A percentile compares a stretch with the other conserved stretches of the same genome.
phyloP scores from a whole-genome alignment of 2,888 invertebrate species.

The Thysanoteuthis rhombus region DNA sequence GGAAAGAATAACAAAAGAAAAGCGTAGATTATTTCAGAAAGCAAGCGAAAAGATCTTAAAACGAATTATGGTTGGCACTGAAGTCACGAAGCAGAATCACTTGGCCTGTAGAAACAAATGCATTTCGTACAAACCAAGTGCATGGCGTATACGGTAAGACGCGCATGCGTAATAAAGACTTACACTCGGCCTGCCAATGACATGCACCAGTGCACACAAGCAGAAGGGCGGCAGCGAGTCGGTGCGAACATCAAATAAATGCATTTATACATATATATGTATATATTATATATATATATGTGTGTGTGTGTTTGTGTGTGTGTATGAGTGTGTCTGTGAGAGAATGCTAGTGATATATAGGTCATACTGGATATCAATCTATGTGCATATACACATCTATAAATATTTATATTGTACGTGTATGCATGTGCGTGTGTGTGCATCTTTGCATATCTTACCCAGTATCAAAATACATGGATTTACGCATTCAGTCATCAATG shows the following conservation, averaged over 20 bases:
- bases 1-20: background rate
- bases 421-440: background rate
- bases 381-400: background rate
- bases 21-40: background rate
- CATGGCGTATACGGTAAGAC: background rate
- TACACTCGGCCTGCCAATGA: conserved; percentile 12
- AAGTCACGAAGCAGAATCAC: background rate
- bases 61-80: background rate
- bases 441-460: too few relatives aligned
- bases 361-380: too few relatives aligned
- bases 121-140: background rate
- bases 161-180: conserved; percentile 12
- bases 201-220: background rate
- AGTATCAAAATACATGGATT: background rate
- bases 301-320: background rate
- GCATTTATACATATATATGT: background rate
- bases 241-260: background rate
- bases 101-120: background rate
- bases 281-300: background rate
- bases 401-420: background rate
- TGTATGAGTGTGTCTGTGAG: too few relatives aligned
- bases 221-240: background rate
- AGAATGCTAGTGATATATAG: too few relatives aligned
- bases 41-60: background rate
- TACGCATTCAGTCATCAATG: background rate